Conservation (phyloP, 2,888 invertebrate species). For the Mythimna ferrago region DNA sequence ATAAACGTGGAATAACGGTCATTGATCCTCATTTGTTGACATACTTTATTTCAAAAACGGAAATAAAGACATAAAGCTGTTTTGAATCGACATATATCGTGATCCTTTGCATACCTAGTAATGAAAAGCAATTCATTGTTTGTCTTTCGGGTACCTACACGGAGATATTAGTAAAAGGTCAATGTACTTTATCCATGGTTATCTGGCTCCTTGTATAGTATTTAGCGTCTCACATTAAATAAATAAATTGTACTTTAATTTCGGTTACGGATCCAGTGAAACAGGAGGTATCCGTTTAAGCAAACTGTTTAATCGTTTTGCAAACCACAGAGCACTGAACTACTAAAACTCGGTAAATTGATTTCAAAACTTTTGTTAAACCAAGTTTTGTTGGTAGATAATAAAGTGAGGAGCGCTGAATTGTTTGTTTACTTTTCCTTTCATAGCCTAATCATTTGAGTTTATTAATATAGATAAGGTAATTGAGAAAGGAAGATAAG, state of each 20-base stretch:
- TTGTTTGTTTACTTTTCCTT: constrained; percentile 7
- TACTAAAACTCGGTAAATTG: constrained; percentile 22
- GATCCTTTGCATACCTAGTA: too few relatives aligned
- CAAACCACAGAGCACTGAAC: constrained; percentile 30
- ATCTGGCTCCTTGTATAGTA: too few relatives aligned
- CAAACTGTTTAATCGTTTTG: constrained; percentile 44
- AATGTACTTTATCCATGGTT: too few relatives aligned
- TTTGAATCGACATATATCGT: too few relatives aligned
- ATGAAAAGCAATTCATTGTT: too few relatives aligned
- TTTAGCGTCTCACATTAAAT: too few relatives aligned
- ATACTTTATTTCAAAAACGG: too few relatives aligned
- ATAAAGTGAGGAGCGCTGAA: neutral
- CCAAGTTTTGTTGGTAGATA: constrained; percentile 1
- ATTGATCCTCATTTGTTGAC: too few relatives aligned
- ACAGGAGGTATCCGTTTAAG: constrained; percentile 36
- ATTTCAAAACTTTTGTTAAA: constrained; percentile 30
- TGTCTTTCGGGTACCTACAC: too few relatives aligned
- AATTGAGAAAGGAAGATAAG: neutral
- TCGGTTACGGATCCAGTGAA: constrained; percentile 22
- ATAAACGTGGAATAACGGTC: too few relatives aligned
- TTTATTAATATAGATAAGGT: neutral
- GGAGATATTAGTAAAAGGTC: too few relatives aligned
- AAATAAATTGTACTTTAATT: constrained; percentile 40
- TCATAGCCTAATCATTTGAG: neutral
- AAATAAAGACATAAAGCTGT: too few relatives aligned